Evolutionary conservation across 37 sponge, comb jelly and placozoan species (phyloP).

Genomic region (Aplysina aerophoba): DNA sequence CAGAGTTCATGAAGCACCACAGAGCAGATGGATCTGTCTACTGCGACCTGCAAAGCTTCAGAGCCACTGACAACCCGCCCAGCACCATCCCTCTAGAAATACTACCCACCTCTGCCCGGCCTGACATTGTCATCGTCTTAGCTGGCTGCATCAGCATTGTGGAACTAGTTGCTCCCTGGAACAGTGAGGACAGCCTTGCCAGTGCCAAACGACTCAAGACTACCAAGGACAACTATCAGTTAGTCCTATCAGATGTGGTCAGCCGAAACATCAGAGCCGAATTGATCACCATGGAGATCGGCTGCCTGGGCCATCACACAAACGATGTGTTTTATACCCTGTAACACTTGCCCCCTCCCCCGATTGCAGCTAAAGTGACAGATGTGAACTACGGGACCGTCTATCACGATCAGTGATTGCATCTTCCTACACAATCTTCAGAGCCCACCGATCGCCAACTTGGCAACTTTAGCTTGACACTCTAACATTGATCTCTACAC

Average conservation of each 20-base stretch:
- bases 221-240: neutral
- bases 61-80: neutral
- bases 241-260: neutral
- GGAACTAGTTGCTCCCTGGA: neutral
- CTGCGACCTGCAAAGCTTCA: neutral
- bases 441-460: too few species aligned
- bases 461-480: too few species aligned
- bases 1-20: neutral
- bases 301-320: constrained; percentile 18
- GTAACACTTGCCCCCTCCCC: too few species aligned
- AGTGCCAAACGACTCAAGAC: neutral
- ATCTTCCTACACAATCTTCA: too few species aligned
- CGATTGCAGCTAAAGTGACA: too few species aligned
- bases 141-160: neutral
- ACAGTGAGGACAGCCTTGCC: neutral
- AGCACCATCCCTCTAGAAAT: neutral
- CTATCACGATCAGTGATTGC: too few species aligned
- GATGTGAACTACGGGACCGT: too few species aligned
- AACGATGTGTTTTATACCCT: too few species aligned
- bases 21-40: neutral
- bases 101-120: neutral
- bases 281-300: neutral
- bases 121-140: neutral
- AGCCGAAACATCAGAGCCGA: neutral
- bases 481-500: too few species aligned